These are phyloP conservation scores for Drosophila arawakana DNA, from an alignment of 1,140 invertebrate species.

Conservation along the genomic window DNA sequence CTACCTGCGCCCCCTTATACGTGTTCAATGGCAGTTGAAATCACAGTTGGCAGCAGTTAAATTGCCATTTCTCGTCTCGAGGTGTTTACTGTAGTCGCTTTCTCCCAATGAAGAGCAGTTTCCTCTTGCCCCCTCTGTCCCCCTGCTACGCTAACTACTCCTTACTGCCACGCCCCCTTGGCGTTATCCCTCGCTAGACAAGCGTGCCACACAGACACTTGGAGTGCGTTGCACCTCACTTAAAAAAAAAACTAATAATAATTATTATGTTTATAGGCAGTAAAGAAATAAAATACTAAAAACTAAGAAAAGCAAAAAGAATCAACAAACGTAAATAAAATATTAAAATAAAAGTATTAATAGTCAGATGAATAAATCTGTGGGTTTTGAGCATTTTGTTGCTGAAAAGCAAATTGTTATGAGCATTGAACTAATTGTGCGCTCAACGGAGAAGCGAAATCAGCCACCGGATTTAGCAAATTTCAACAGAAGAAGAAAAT, in stretches of 20 bases:
- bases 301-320: conserved; percentile 17
- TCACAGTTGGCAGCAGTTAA: conserved; percentile 55
- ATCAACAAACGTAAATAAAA: conserved; percentile 49
- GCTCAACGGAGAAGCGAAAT: conserved; percentile 63
- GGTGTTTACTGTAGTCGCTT: conserved; percentile 59
- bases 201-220: conserved; percentile 57
- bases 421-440: conserved; percentile 80
- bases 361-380: conserved; percentile 32
- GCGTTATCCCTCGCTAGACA: conserved; percentile 65
- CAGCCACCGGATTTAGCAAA: conserved; percentile 29
- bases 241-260: conserved; percentile 14
- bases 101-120: conserved; percentile 48
- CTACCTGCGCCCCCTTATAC: not conserved
- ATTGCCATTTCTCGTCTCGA: conserved; percentile 44
- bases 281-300: conserved; percentile 11
- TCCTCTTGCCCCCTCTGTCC: conserved; percentile 5
- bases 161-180: too few relatives aligned
- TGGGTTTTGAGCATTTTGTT: conserved; percentile 12
- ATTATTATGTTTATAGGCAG: conserved; percentile 30
- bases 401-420: conserved; percentile 65
- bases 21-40: conserved; percentile 51
- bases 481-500: not conserved
- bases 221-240: conserved; percentile 41
- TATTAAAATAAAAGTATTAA: conserved; percentile 53
- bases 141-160: too few relatives aligned